Evolutionary conservation across 1,140 invertebrate species (phyloP).

Genomic region (Centruroides vittatus): DNA sequence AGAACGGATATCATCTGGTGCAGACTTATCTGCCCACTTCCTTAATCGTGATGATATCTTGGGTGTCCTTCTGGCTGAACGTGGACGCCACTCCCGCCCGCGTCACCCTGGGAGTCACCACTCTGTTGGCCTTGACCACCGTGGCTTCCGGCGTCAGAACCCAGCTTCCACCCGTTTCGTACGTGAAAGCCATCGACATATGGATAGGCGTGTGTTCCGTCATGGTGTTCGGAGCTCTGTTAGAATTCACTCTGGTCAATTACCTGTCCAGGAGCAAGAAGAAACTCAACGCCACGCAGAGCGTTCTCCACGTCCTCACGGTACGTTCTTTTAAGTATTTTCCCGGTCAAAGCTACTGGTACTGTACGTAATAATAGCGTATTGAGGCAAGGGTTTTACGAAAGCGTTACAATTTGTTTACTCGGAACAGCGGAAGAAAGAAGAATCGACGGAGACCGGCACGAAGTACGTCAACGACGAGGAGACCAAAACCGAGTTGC

Average conservation of each 20-base stretch:
- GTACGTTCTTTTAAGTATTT: no score
- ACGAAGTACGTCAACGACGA: no score
- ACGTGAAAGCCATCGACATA: constrained; percentile 26
- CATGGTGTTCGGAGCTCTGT: constrained; percentile 25
- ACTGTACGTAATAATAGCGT: no score
- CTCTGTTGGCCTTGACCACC: constrained; percentile 24
- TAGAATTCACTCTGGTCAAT: constrained; percentile 28
- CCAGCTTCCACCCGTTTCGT: constrained; percentile 22
- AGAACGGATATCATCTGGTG: constrained; percentile 62
- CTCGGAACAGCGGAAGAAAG: no score
- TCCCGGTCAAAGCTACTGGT: no score
- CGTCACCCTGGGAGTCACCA: constrained; percentile 25
- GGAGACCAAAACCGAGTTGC: no score
- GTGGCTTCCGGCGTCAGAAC: constrained; percentile 21
- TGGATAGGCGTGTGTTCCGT: constrained; percentile 24
- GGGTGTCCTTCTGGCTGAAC: constrained; percentile 82
- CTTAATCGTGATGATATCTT: constrained; percentile 70
- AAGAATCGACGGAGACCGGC: no score
- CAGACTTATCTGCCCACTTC: constrained; percentile 79
- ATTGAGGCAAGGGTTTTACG: no score
- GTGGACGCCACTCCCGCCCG: constrained; percentile 69
- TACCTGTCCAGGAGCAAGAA: not conserved
- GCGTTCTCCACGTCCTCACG: no score
- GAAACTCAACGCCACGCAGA: no score
- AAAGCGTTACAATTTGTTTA: no score